Percentiles rank a stretch among this genome's conserved stretches.
These are phyloP conservation scores for Drosophila willistoni DNA, from an alignment of 1,140 invertebrate genomes.

Conservation along the genomic window DNA sequence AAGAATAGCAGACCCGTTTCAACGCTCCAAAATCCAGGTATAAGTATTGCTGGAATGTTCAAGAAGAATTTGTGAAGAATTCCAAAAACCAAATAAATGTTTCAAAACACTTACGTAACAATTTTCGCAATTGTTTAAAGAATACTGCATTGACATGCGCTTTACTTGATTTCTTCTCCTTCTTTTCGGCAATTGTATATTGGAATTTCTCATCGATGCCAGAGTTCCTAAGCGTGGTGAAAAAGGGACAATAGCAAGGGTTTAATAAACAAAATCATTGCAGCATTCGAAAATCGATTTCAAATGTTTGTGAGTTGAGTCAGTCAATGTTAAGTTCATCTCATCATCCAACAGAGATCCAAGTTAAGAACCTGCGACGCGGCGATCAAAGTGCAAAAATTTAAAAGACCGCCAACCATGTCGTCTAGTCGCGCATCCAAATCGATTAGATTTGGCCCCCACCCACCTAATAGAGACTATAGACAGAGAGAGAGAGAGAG, in stretches of 20 bases:
- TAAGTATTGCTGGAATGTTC: slow-evolving; percentile 86
- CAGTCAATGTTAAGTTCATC: too few relatives aligned
- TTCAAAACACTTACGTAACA: slow-evolving; percentile 85
- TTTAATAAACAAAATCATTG: not conserved
- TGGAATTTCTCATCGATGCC: slow-evolving; percentile 88
- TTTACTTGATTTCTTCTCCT: slow-evolving; percentile 87
- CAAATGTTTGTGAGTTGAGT: too few relatives aligned
- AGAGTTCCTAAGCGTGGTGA: slow-evolving; percentile 59
- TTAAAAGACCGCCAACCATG: not conserved
- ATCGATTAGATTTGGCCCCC: slow-evolving; percentile 1
- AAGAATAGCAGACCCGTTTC: slow-evolving; percentile 92
- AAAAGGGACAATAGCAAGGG: not conserved
- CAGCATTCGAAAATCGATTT: too few relatives aligned
- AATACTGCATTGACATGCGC: slow-evolving; percentile 95
- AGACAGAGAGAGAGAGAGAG: not conserved
- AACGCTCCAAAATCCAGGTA: slow-evolving; percentile 90
- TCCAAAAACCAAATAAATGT: not conserved
- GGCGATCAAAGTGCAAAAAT: slow-evolving; percentile 21
- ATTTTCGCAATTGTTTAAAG: slow-evolving; percentile 89
- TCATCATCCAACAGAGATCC: too few relatives aligned
- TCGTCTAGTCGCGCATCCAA: not conserved
- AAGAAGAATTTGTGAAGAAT: too few relatives aligned
- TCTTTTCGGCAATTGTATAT: slow-evolving; percentile 90
- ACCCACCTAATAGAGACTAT: not conserved
- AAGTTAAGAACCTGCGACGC: not conserved